Base-by-base conservation (phyloP, 2,797 vertebrate genomes). In the Siniperca scherzeri region DNA sequence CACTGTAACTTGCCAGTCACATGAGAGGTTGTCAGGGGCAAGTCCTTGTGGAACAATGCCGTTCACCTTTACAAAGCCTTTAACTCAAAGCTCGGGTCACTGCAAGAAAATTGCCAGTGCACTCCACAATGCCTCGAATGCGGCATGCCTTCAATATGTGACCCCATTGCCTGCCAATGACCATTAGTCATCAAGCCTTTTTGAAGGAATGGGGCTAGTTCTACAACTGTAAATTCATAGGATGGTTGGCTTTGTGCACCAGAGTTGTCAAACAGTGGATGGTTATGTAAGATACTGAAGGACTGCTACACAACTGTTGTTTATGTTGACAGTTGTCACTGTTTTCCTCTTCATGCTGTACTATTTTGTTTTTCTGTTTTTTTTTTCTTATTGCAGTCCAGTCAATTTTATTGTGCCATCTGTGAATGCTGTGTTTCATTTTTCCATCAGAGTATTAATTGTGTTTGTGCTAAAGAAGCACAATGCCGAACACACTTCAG, bases 381-480 rank as follows among this genome's bases (percentile, higher is more conserved):
- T 70, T 46, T 53, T 65, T 11, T 67, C 59, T 70, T 7, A 48
- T 50, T 77, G 62, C 77, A 70, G 36, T 66, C 65, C 57, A 53
- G n/a, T 61, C 53, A 22, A 62, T 85, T 83, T 71, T 52, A n/a
- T 36, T 6, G 17, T 19, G 38, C 85, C 83, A 83, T 91, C 88
- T 90, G 88, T 33, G 27, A 78, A 42, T 19, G 36, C 46, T 2
- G 19, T 13, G 36, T 79, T 71, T 82, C 40, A 27, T 70, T 74
- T 83, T 80, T 70, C 67, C 56, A 59, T 69, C 68, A 36, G 57
- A 80, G 81, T 79, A 85, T 85, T 71, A 77, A 88, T 82, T 84
- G 19, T 22, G 33, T 74, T 74, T 73, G 69, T 81, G 88, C 75
- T 48, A 64, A 61, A 77, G 76, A 57, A 59, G 66, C 86, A 74